These are phyloP conservation scores for Lasioglossum malachurum DNA, from an alignment of 2,888 invertebrate species.

Conservation along the genomic window DNA sequence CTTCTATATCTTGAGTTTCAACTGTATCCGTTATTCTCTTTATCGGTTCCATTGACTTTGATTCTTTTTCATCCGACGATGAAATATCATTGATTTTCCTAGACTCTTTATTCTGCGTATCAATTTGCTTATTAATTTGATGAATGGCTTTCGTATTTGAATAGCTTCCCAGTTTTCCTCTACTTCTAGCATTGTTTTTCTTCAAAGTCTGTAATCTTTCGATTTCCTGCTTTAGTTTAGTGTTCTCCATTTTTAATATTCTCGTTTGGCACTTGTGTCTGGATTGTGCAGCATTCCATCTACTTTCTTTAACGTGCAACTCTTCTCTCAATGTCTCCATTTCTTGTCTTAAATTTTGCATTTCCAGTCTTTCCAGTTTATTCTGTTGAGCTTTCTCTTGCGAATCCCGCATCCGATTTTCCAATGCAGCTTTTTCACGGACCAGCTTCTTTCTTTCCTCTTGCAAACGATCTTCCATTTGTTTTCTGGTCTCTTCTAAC, in stretches of 20 bases:
- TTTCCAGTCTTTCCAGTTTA: conserved; percentile 90
- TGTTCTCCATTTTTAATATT: conserved; percentile 90
- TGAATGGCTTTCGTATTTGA: conserved; percentile 91
- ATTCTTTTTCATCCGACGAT: conserved; percentile 68
- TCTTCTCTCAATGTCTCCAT: conserved; percentile 89
- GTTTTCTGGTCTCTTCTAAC: conserved; percentile 88
- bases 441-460: conserved; percentile 90
- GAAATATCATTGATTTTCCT: conserved; percentile 55
- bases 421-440: conserved; percentile 89
- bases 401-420: conserved; percentile 88
- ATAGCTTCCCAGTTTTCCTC: conserved; percentile 69
- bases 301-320: conserved; percentile 90
- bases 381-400: conserved; percentile 88
- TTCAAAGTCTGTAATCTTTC: conserved; percentile 87
- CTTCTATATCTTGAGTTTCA: conserved; percentile 42
- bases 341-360: conserved; percentile 88
- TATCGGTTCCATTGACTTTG: conserved; percentile 40
- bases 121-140: conserved; percentile 89
- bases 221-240: conserved; percentile 88
- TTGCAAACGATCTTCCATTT: conserved; percentile 88
- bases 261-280: conserved; percentile 91
- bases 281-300: conserved; percentile 90
- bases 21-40: conserved; percentile 5
- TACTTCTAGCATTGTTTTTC: conserved; percentile 87
- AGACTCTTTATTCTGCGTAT: conserved; percentile 28